Conservation (phyloP, 2,797 vertebrate species). For the Lithobates sylvaticus region DNA sequence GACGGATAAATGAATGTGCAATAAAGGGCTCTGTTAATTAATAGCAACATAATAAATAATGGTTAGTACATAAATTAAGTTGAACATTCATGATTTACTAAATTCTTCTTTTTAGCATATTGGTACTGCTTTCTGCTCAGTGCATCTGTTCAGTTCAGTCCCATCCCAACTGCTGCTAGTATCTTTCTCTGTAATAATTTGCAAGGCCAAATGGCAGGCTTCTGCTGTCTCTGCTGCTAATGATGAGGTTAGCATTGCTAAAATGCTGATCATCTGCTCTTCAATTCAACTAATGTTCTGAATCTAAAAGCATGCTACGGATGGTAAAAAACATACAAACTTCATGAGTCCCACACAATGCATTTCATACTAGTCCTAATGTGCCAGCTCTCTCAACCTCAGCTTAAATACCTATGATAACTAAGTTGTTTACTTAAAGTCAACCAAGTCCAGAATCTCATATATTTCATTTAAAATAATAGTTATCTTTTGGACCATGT, state of each 20-base stretch:
- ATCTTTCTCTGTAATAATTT: conserved; percentile 44
- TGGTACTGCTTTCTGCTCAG: not conserved
- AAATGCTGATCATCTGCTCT: conserved; percentile 39
- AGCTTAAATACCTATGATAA: not conserved
- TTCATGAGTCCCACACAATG: conserved; percentile 21
- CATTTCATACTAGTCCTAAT: conserved; percentile 21
- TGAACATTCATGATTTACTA: not conserved
- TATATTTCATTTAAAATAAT: not conserved
- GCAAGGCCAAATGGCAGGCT: conserved; percentile 39
- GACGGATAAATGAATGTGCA: not conserved
- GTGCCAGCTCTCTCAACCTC: conserved; percentile 17
- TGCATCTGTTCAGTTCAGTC: conserved; percentile 47
- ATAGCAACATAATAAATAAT: not conserved
- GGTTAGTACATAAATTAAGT: not conserved
- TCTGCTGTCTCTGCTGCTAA: conserved; percentile 47
- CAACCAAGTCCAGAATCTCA: not conserved
- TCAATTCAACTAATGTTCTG: not conserved
- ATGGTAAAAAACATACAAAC: conserved; percentile 11
- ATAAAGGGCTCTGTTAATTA: not conserved
- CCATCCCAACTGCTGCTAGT: conserved; percentile 22
- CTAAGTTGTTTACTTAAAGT: not conserved
- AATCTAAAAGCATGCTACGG: conserved; percentile 5
- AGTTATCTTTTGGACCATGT: not conserved
- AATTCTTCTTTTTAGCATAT: conserved; percentile 6
- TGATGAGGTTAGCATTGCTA: conserved; percentile 32